A percentile compares a stretch with the other conserved stretches of the same genome.
Conservation (phyloP, 2,113 vertebrate species). For the Hemiprocne comata region DNA sequence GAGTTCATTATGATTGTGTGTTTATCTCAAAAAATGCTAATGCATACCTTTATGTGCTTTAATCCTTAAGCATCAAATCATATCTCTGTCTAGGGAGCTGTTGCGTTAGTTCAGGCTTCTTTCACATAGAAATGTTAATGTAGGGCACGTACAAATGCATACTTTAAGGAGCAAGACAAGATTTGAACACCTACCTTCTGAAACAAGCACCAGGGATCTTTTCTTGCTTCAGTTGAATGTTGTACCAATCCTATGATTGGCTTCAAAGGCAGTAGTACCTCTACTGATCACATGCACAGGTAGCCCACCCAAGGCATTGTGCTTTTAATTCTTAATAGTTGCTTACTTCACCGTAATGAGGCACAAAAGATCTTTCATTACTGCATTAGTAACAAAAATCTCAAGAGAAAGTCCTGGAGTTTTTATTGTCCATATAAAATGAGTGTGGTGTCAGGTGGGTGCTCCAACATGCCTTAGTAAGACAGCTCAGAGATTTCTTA, state of each 20-base stretch:
- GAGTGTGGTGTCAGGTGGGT: not conserved
- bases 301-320: not conserved
- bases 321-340: not conserved
- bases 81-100: not conserved
- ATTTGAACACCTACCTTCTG: not conserved
- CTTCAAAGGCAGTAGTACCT: not conserved
- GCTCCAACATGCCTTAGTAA: not conserved
- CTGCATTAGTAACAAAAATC: not conserved
- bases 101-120: not conserved
- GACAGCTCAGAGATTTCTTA: not conserved
- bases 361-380: not conserved
- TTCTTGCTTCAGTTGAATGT: not conserved
- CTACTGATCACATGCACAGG: not conserved
- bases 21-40: constrained; percentile 8
- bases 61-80: not conserved
- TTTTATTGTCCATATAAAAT: not conserved
- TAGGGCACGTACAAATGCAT: not conserved
- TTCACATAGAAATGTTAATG: not conserved
- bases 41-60: not conserved
- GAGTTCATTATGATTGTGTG: not conserved
- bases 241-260: not conserved
- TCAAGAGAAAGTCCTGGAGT: not conserved
- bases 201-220: not conserved
- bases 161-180: not conserved
- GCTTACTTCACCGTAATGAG: not conserved